phyloP scores from a whole-genome alignment of 1,140 invertebrate species.

The Gonioctena quinquepunctata region DNA sequence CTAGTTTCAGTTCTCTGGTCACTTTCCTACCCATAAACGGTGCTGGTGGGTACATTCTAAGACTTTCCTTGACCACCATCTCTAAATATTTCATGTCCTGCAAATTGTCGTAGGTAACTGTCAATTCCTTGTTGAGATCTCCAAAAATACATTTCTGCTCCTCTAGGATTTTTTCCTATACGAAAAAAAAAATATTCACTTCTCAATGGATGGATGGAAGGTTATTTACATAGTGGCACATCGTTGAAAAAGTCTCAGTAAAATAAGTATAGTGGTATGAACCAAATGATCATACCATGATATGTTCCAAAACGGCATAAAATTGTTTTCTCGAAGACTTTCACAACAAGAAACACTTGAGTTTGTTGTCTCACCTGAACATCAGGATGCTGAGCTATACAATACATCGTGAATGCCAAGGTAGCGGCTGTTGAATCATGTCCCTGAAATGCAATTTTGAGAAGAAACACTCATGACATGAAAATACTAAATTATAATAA shows the following conservation, averaged over 20 bases:
- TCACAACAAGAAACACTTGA: too few relatives aligned
- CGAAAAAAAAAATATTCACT: too few relatives aligned
- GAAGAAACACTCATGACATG: too few relatives aligned
- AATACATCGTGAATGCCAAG: constrained; percentile 31
- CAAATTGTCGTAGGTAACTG: constrained; percentile 61
- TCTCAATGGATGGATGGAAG: too few relatives aligned
- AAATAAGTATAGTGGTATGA: too few relatives aligned
- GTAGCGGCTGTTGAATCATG: constrained; percentile 40
- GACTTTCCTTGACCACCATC: constrained; percentile 70
- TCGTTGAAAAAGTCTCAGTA: too few relatives aligned
- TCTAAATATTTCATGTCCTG: constrained; percentile 74
- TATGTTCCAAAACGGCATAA: too few relatives aligned
- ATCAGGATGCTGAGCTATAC: constrained; percentile 33
- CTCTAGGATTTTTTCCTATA: constrained; percentile 13
- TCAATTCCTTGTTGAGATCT: background rate
- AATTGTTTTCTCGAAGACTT: too few relatives aligned
- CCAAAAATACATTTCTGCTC: constrained; percentile 14
- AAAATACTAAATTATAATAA: too few relatives aligned
- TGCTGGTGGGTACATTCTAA: constrained; percentile 73
- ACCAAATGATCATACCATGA: too few relatives aligned
- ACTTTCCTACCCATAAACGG: constrained; percentile 69
- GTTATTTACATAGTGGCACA: too few relatives aligned
- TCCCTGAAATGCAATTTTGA: constrained; percentile 25
- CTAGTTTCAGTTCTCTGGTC: constrained; percentile 57
- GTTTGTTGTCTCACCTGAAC: background rate